Evolutionary conservation across 2,888 invertebrate genomes (phyloP).

Genomic region (Eremobia ochroleuca): DNA sequence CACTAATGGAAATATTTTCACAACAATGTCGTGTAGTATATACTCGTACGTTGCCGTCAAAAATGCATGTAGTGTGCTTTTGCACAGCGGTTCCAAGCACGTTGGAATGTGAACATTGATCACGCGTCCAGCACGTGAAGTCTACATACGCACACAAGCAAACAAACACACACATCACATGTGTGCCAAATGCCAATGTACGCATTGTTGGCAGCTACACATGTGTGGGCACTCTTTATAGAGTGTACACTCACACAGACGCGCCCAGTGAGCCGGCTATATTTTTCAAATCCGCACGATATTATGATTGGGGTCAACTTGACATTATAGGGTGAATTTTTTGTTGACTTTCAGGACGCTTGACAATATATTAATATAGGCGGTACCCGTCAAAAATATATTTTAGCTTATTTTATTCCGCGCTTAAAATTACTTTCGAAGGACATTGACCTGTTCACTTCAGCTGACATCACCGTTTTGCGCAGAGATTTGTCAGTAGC

Average conservation of each 20-base stretch:
- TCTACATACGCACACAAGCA: slow-evolving; percentile 72
- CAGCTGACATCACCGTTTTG: slow-evolving; percentile 46
- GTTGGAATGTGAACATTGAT: slow-evolving; percentile 87
- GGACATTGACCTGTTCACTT: slow-evolving; percentile 61
- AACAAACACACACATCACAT: slow-evolving; percentile 59
- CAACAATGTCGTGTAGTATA: slow-evolving; percentile 45
- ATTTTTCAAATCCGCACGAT: slow-evolving; percentile 69
- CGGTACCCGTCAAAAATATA: slow-evolving; percentile 23
- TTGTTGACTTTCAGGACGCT: slow-evolving; percentile 37
- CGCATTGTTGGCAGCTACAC: slow-evolving; percentile 72
- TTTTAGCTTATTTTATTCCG: slow-evolving; percentile 37
- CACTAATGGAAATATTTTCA: slow-evolving; percentile 49
- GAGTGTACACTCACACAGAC: slow-evolving; percentile 65
- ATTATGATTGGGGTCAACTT: slow-evolving; percentile 63
- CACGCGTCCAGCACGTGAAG: slow-evolving; percentile 84
- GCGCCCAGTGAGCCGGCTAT: slow-evolving; percentile 38
- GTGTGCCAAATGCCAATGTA: slow-evolving; percentile 80
- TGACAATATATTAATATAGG: slow-evolving; percentile 23
- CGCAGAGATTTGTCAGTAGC: slow-evolving; percentile 34
- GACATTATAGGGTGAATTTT: slow-evolving; percentile 45
- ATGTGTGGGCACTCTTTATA: slow-evolving; percentile 70
- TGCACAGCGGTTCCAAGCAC: slow-evolving; percentile 74
- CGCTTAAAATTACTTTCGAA: slow-evolving; percentile 41
- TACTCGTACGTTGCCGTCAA: slow-evolving; percentile 56
- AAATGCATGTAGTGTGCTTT: slow-evolving; percentile 68